Evolutionary conservation across 1,140 invertebrate species (phyloP).

Genomic region (Sinonovacula constricta): DNA sequence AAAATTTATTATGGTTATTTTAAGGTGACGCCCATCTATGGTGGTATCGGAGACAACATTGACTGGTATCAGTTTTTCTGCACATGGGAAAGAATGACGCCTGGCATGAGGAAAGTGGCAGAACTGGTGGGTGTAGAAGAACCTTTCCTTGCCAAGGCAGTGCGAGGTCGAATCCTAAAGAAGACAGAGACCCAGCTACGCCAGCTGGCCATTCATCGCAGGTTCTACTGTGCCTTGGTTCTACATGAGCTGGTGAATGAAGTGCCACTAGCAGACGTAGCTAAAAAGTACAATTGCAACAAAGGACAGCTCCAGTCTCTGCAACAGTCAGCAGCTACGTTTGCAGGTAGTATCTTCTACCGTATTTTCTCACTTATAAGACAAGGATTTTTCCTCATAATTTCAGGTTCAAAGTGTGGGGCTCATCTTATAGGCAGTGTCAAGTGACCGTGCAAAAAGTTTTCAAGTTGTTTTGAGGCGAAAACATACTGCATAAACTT

Average conservation of each 20-base stretch:
- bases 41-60: constrained; percentile 86
- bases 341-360: constrained; percentile 95
- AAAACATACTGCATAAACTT: no score
- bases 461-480: no score
- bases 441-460: neutral
- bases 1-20: no score
- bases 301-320: constrained; percentile 93
- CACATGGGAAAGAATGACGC: constrained; percentile 90
- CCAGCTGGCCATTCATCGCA: constrained; percentile 78
- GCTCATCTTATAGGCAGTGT: neutral
- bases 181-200: constrained; percentile 79
- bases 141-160: constrained; percentile 89
- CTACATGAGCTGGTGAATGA: constrained; percentile 96
- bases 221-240: constrained; percentile 95
- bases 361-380: no score
- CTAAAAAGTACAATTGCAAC: constrained; percentile 90
- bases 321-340: constrained; percentile 96
- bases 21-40: constrained; percentile 90
- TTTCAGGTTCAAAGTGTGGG: neutral
- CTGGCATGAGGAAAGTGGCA: constrained; percentile 90
- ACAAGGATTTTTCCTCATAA: no score
- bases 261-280: constrained; percentile 88
- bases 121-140: constrained; percentile 95
- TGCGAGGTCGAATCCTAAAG: constrained; percentile 84
- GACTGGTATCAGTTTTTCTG: constrained; percentile 94